These are phyloP conservation scores for Aplysia californica DNA, from an alignment of 1,140 invertebrate species.

Conservation along the genomic window DNA sequence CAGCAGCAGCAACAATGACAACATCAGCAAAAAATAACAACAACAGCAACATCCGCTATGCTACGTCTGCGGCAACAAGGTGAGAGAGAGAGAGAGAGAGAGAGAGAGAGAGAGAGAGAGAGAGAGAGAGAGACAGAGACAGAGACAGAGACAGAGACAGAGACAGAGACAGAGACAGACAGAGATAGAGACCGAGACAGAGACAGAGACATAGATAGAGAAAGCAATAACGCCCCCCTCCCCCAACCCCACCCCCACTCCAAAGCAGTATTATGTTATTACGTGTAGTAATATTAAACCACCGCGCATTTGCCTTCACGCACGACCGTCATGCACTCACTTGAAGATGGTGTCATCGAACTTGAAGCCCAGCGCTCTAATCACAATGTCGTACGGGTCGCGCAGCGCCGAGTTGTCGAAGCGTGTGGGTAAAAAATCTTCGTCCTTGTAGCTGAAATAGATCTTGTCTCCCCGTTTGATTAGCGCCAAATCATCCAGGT, in stretches of 20 bases:
- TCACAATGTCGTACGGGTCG: slow-evolving; percentile 66
- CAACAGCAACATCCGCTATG: too few species aligned
- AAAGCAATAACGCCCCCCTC: too few species aligned
- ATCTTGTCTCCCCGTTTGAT: background rate
- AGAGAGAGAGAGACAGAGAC: too few species aligned
- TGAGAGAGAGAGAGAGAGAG: too few species aligned
- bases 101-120: too few species aligned
- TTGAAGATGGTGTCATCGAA: slow-evolving; percentile 66
- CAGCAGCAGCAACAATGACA: too few species aligned
- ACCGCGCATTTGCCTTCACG: background rate
- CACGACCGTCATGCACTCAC: slow-evolving; percentile 49
- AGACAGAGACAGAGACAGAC: background rate
- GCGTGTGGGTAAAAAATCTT: slow-evolving; percentile 3
- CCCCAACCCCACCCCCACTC: too few species aligned
- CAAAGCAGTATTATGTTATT: background rate
- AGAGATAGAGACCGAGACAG: background rate
- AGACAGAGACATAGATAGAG: too few species aligned
- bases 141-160: too few species aligned
- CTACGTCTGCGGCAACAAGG: too few species aligned
- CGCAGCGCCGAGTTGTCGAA: slow-evolving; percentile 67
- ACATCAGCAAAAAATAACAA: too few species aligned
- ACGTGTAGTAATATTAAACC: background rate
- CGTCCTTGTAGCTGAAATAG: background rate
- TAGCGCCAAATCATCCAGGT: slow-evolving; percentile 46
- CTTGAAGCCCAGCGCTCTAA: slow-evolving; percentile 67